Base-by-base conservation (phyloP, 2,797 vertebrate species). In the Ispidina picta region DNA sequence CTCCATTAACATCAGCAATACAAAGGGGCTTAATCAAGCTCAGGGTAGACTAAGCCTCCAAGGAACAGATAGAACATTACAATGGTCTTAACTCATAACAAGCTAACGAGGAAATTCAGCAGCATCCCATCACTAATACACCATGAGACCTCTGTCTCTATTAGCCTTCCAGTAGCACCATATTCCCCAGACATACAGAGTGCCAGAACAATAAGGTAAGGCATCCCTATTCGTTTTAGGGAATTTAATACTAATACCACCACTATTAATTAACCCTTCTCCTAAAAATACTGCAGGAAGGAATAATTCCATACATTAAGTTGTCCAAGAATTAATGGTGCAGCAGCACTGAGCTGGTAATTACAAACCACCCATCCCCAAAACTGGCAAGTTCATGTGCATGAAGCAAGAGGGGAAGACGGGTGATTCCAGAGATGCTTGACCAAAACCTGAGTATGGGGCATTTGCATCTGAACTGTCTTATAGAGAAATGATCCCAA, bases 171-270 rank as follows among this genome's bases (percentile, higher is more conserved):
- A 88, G 77, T 37, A 29, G 69, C 68, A 92, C 23, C 0, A 0
- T 48, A 80, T 71, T 91, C 69, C 74, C 81, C 74, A 88, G 66
- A 62, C 3, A 1, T 21, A 75, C 33, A 46, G 43, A 52, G 52
- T 73, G 71, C 60, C 83, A 86, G 68, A 94, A 93, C 92, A 96
- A 90, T 86, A 93, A 92, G 93, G 66, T 79, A 88, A 70, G 77
- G 90, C 46, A 64, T 58, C 90, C 68, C 75, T 77, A 59, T 90
- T 83, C 68, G 74, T 91, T 91, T 89, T 86, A 84, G 35, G 48
- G 51, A 89, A 93, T 65, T 72, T 86, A 92, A 76, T 90, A 86
- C 84, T 92, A 88, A 94, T 60, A 49, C 65, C 31, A 28, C 31
- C 80, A 49, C 74, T 87, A 37, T 85, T 80, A 87, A 84, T 84